A percentile compares a stretch with the other conserved stretches of the same genome.
Evolutionary conservation across 2,113 vertebrate species (phyloP).

Genomic region (Melospiza georgiana): DNA sequence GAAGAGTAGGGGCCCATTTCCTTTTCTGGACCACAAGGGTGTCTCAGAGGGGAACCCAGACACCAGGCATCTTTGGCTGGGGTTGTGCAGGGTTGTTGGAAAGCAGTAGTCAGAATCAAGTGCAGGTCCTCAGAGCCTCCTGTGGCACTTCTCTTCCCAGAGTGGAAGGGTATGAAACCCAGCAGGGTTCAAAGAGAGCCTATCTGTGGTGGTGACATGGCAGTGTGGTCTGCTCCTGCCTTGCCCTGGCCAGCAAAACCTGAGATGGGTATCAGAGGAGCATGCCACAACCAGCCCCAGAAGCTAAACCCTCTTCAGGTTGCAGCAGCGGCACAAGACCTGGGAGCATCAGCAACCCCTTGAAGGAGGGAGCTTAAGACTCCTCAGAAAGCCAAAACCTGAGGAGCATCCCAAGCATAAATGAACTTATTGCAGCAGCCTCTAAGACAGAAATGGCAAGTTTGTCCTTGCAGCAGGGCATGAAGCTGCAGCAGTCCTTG

Average conservation of each 20-base stretch:
- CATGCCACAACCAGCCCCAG: background rate
- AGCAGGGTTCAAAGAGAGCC: background rate
- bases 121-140: background rate
- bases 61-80: background rate
- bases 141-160: background rate
- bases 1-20: background rate
- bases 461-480: background rate
- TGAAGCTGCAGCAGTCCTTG: background rate
- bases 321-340: background rate
- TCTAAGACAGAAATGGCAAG: background rate
- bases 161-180: background rate
- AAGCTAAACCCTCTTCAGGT: background rate
- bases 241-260: background rate
- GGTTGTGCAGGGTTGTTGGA: accelerated
- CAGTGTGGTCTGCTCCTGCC: background rate
- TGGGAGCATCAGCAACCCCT: background rate
- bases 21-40: background rate
- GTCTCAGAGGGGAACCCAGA: background rate
- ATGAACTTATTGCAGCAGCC: background rate
- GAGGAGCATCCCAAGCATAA: background rate
- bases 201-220: background rate
- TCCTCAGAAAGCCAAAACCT: background rate
- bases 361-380: background rate
- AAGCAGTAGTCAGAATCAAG: background rate
- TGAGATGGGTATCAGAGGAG: background rate